Percentiles rank a stretch among this genome's conserved stretches.
Evolutionary conservation across 1,140 invertebrate species (phyloP).

Genomic region (Rhopalosiphum padi): DNA sequence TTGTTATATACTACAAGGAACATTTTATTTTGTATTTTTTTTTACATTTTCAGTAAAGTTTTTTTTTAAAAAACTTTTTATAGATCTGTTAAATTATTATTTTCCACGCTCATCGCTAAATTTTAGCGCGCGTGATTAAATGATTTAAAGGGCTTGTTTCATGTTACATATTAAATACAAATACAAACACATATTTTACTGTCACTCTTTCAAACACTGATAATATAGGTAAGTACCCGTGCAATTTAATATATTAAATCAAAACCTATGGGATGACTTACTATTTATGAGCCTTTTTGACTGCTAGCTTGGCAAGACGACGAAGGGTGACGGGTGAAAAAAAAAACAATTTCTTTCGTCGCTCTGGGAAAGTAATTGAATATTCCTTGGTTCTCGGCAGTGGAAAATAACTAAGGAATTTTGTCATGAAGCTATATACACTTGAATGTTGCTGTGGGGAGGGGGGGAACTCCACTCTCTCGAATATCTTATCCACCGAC

Average conservation of each 20-base stretch:
- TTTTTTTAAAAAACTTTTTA: background rate
- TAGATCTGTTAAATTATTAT: background rate
- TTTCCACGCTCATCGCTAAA: background rate
- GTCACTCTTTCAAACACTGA: background rate
- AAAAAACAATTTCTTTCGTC: slow-evolving; percentile 11
- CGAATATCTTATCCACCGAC: background rate
- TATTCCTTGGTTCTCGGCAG: background rate
- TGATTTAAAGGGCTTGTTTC: background rate
- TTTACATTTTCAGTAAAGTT: background rate
- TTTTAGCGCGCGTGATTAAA: background rate
- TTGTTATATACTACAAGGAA: background rate
- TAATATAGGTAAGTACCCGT: background rate
- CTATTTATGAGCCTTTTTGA: background rate
- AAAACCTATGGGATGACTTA: background rate
- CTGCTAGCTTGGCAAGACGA: background rate
- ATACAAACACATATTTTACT: background rate
- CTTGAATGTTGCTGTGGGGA: background rate
- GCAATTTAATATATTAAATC: background rate
- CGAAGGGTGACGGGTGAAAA: background rate
- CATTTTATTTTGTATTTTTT: background rate
- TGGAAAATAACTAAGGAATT: slow-evolving; percentile 32
- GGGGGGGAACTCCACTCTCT: background rate
- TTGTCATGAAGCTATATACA: background rate
- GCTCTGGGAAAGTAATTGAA: slow-evolving; percentile 34
- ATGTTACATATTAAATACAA: background rate